Evolutionary conservation across 2,797 vertebrate species (phyloP).

Genomic region (Selene dorsalis): DNA sequence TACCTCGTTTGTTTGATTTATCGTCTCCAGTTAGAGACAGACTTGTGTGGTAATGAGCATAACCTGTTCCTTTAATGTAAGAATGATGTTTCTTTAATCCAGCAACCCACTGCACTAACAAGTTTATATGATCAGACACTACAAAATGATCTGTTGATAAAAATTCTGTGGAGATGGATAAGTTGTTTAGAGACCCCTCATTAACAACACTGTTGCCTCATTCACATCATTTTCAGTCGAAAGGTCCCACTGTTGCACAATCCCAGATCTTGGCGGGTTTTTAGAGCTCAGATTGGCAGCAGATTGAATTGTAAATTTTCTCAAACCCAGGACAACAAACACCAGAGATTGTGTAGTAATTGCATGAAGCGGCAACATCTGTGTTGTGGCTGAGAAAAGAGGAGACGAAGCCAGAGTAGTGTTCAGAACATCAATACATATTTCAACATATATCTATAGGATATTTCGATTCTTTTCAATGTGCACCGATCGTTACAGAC

Average conservation of each 20-base stretch:
- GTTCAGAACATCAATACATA: conserved; percentile 43
- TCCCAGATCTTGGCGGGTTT: conserved; percentile 37
- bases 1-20: not conserved
- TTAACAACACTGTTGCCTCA: conserved; percentile 11
- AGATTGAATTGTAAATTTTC: conserved; percentile 30
- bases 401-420: conserved; percentile 24
- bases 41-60: not conserved
- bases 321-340: conserved; percentile 33
- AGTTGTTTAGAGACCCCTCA: not conserved
- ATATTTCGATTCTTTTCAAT: conserved; percentile 52
- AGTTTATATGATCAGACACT: not conserved
- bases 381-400: conserved; percentile 25
- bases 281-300: conserved; percentile 44
- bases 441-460: conserved; percentile 51
- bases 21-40: too few species aligned
- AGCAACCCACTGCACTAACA: not conserved
- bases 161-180: not conserved
- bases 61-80: conserved; percentile 7
- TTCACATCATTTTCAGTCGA: conserved; percentile 22
- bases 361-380: conserved; percentile 14
- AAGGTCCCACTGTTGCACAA: conserved; percentile 31
- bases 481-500: conserved; percentile 59
- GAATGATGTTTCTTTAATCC: not conserved
- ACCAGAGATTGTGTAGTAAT: conserved; percentile 30
- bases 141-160: not conserved